A percentile compares a stretch with the other conserved stretches of the same genome.
phyloP scores from a whole-genome alignment of 2,797 vertebrate species.

The Coregonus sp. region DNA sequence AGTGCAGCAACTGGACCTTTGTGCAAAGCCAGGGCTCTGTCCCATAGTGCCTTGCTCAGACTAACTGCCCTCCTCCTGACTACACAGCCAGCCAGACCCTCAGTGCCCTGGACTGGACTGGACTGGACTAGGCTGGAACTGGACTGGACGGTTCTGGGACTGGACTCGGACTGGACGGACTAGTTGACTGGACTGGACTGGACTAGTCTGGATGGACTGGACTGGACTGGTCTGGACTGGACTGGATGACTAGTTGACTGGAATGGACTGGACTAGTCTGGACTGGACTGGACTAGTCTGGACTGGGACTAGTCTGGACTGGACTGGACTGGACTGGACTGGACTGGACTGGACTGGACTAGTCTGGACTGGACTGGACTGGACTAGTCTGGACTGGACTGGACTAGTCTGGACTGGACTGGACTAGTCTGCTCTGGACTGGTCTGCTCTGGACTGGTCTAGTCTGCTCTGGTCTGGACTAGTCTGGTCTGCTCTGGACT shows the following conservation, averaged over 20 bases:
- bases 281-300: neutral
- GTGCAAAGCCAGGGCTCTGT: conserved; percentile 46
- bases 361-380: too few species aligned
- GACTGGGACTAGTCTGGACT: too few species aligned
- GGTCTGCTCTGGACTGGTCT: too few species aligned
- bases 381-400: too few species aligned
- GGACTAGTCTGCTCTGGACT: too few species aligned
- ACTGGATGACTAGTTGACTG: too few species aligned
- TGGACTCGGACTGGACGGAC: neutral
- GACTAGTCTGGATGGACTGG: too few species aligned
- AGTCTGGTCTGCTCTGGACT: too few species aligned
- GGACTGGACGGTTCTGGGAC: neutral
- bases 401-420: too few species aligned
- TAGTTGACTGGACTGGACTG: neutral
- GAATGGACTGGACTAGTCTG: neutral
- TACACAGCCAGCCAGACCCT: conserved; percentile 34
- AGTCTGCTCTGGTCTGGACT: too few species aligned
- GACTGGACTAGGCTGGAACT: neutral
- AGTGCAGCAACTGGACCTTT: conserved; percentile 52
- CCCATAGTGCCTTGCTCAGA: conserved; percentile 72
- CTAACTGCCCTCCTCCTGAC: conserved; percentile 53
- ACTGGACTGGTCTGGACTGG: neutral
- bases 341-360: too few species aligned
- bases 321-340: too few species aligned
- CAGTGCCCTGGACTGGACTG: conserved; percentile 1